Evolutionary conservation across 2,113 vertebrate genomes (phyloP).

Genomic region (cat (Felis catus)): F.catus_Fca126_mat1.0 CM031411.1:122502501-122503000

Average conservation of each 20-base stretch:
- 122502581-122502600: neutral
- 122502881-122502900: neutral
- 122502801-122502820: neutral
- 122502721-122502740: neutral
- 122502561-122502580: neutral
- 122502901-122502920: neutral
- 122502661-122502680: neutral
- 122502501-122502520: neutral
- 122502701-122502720: neutral
- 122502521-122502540: neutral
- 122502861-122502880: neutral
- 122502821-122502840: neutral
- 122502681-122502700: neutral
- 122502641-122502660: neutral
- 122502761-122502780: neutral
- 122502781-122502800: neutral
- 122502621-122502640: neutral
- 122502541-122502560: neutral
- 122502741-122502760: neutral
- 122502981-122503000: neutral
- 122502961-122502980: neutral
- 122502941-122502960: neutral
- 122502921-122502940: neutral
- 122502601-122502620: neutral
- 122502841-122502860: neutral